Percentiles rank a stretch among this genome's conserved stretches.
These are phyloP conservation scores for Acanthopleura granulata DNA, from an alignment of 2,888 invertebrate genomes.

Conservation along the genomic window DNA sequence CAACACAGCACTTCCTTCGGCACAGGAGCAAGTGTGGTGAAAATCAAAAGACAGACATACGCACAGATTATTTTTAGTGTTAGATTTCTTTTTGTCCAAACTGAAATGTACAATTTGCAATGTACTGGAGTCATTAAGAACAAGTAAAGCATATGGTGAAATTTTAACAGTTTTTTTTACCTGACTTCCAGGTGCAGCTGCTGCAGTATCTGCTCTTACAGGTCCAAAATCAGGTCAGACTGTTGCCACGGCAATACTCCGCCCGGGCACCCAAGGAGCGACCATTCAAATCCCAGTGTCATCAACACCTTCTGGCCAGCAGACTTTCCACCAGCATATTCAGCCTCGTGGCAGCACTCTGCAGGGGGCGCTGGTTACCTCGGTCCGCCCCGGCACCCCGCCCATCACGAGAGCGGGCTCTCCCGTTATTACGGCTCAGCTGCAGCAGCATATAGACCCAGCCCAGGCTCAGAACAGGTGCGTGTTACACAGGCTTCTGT, in stretches of 20 bases:
- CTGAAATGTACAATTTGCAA: no score
- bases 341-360: constrained; percentile 2
- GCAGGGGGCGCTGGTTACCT: background rate
- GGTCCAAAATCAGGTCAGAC: constrained; percentile 14
- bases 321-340: constrained; percentile 10
- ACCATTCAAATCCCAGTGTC: constrained; percentile 5
- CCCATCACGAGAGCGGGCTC: background rate
- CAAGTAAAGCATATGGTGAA: no score
- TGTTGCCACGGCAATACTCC: constrained; percentile 7
- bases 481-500: no score
- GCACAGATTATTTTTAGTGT: no score
- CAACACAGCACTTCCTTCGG: no score
- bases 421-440: background rate
- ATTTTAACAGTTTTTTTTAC: background rate
- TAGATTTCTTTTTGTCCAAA: no score
- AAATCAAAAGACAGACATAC: no score
- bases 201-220: constrained; percentile 6
- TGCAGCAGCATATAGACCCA: background rate
- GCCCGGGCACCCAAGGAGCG: constrained; percentile 12
- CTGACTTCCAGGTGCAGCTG: constrained; percentile 8
- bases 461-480: no score
- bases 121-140: no score
- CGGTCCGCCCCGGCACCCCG: constrained; percentile 1
- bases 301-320: background rate
- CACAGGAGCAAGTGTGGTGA: no score